Evolutionary conservation across 2,113 vertebrate genomes (phyloP), one percentile per base, ranked within the genome.

Genomic region (Gasterosteus aculeatus): DNA sequence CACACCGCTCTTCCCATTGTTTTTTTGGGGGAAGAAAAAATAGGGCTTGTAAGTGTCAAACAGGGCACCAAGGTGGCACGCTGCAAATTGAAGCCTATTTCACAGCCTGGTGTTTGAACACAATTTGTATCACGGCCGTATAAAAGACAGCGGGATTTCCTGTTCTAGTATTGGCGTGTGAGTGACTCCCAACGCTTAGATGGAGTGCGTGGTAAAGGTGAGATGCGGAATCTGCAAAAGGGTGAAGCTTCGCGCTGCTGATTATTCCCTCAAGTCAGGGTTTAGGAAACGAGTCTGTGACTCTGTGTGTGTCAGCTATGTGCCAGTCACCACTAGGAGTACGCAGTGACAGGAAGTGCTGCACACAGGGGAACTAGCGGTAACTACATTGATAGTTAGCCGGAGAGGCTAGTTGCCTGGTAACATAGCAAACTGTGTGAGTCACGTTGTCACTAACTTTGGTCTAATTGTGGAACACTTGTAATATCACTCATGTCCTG

Each of bases 221-320:
- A 78, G 76, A 5, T 62, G n/a, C 51, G 61, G 35, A 85, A 69
- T 72, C 38, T 78, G 68, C 58, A 68, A 59, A 26, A 35, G 61
- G 44, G 5, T 72, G 65, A 67, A 77, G 57, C 51, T 64, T 58
- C 10, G 12, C 47, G n/a, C 72, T 65, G 69, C 42, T 70, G 66
- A 70, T 73, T 73, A 56, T 46, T 72, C 67, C 79, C 85, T 2
- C 18, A 69, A 65, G 79, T 85, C 65, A 79, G 80, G 77, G 83
- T 70, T 83, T 70, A 78, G 66, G 62, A 78, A 84, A 68, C 83
- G 22, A 87, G 78, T 80, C 85, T 87, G 83, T 70, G 59, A 63
- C 80, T 85, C 76, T 62, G 76, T 72, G 12, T 85, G 80, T 75
- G 67, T 79, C 84, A 87, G 83, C 72, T 88, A 77, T 69, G 60